A percentile compares a stretch with the other conserved stretches of the same genome.
Conservation (phyloP, 1,140 invertebrate genomes). For the Tribolium castaneum region DNA sequence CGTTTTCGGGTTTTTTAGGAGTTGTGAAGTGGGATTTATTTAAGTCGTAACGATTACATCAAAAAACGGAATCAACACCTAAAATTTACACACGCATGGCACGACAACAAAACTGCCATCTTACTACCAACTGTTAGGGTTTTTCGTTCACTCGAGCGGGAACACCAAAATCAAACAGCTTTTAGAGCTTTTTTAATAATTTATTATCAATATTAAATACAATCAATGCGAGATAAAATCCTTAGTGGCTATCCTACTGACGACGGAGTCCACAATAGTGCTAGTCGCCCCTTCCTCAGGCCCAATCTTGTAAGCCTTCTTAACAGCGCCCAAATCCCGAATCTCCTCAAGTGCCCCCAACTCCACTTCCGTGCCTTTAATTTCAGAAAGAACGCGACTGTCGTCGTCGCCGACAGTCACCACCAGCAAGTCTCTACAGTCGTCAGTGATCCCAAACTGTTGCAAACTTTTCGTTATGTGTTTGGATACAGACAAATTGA, state of each 20-base stretch:
- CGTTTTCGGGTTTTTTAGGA: not conserved
- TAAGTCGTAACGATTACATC: not conserved
- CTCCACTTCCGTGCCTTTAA: constrained; percentile 53
- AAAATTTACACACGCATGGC: constrained; percentile 37
- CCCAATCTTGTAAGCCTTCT: constrained; percentile 47
- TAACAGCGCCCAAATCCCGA: constrained; percentile 42
- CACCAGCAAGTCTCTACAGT: constrained; percentile 68
- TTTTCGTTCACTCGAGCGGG: not conserved
- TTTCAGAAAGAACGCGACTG: constrained; percentile 60
- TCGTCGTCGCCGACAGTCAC: constrained; percentile 67
- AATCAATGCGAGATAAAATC: constrained; percentile 44
- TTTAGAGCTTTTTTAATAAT: not conserved
- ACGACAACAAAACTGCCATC: constrained; percentile 35
- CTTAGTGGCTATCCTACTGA: constrained; percentile 59
- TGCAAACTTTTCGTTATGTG: constrained; percentile 75
- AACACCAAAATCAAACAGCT: not conserved
- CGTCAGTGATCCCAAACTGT: constrained; percentile 73
- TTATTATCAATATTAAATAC: not conserved
- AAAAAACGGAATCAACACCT: constrained; percentile 14
- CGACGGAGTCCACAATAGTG: constrained; percentile 56
- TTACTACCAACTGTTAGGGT: not conserved
- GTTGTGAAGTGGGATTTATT: not conserved
- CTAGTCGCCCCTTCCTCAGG: constrained; percentile 49
- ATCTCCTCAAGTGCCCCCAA: constrained; percentile 49
- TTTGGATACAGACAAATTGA: constrained; percentile 75